Base-by-base conservation (phyloP, 2,797 vertebrate genomes). In the Ispidina picta region DNA sequence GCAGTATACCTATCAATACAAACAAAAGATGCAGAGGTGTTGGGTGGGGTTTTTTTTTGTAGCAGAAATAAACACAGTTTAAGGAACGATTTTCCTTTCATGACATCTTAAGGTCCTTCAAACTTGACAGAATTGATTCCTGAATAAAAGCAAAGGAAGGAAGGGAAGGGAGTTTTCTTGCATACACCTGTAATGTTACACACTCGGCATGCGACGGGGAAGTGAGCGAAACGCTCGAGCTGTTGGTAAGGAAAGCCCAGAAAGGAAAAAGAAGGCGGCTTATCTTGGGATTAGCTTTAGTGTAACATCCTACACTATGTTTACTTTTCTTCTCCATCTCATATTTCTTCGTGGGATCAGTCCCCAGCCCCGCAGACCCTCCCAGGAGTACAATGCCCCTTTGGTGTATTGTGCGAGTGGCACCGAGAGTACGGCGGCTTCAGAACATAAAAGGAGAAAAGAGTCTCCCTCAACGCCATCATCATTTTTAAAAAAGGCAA, bases 401-500 rank as follows among this genome's bases (percentile, higher is more conserved):
- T 95, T 84, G 78, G 86, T 87, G 78, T 66, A 91, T 71, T 81
- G 77, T 55, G 64, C 44, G 39, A 93, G 92, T 92, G 92, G 91
- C 91, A 95, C 88, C 11, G 89, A 83, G 87, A 96, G 72, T 66
- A 70, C 29, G 1, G 92, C 86, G 91, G 96, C 96, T 95, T 96
- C 94, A 92, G 95, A 95, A 95, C 94, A 97, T 85, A 93, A 95
- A 96, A 94, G 55, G 59, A 80, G 95, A 94, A 97, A 94, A 90
- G 88, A 93, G 66, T 92, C 92, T 96, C 92, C 92, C 95, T 97
- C 91, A 91, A 93, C 8, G 31, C 89, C 92, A 95, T 96, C 92
- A 97, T 96, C 95, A 95, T 97, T 97, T 97, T 97, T 95, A 95
- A 97, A 97, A 96, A 96, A 83, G 85, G 88, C 89, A 96, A 96